Evolutionary conservation across 1,140 invertebrate species (phyloP).

Genomic region (Atta texana): DNA sequence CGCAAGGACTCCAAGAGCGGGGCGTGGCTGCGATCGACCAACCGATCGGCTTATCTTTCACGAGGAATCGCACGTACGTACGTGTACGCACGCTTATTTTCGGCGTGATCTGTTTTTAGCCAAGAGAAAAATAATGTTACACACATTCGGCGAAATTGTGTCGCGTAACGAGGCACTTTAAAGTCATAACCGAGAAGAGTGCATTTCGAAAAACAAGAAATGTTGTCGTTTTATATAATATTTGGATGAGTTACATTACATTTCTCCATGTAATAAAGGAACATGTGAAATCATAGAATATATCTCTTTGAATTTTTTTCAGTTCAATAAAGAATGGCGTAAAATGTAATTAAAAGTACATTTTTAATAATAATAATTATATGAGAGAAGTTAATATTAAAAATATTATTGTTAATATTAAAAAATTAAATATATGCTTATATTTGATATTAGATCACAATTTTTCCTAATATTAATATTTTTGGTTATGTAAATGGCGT

Average conservation of each 20-base stretch:
- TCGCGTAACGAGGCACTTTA: slow-evolving; percentile 28
- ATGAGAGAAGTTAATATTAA: not conserved
- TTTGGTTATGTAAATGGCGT: not conserved
- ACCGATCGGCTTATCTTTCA: slow-evolving; percentile 42
- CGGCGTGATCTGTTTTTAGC: slow-evolving; percentile 29
- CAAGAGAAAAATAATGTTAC: slow-evolving; percentile 14
- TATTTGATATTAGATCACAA: not conserved
- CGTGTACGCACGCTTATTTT: slow-evolving; percentile 26
- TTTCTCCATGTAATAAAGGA: not conserved
- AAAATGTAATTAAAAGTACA: not conserved
- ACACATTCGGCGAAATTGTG: not conserved
- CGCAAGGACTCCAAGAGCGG: slow-evolving; percentile 51
- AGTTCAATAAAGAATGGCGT: not conserved
- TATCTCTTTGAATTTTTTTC: not conserved
- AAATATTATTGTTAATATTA: not conserved
- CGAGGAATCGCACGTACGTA: slow-evolving; percentile 20
- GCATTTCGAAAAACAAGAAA: not conserved
- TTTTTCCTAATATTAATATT: not conserved
- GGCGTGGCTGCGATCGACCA: slow-evolving; percentile 31
- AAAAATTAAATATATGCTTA: not conserved
- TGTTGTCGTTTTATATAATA: not conserved
- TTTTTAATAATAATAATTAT: not conserved
- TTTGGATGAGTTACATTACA: not conserved
- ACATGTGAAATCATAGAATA: not conserved
- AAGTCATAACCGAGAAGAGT: not conserved